Percentiles rank a stretch among this genome's conserved stretches.
phyloP scores from a whole-genome alignment of 2,888 invertebrate genomes.

The Itoplectis maculator region DNA sequence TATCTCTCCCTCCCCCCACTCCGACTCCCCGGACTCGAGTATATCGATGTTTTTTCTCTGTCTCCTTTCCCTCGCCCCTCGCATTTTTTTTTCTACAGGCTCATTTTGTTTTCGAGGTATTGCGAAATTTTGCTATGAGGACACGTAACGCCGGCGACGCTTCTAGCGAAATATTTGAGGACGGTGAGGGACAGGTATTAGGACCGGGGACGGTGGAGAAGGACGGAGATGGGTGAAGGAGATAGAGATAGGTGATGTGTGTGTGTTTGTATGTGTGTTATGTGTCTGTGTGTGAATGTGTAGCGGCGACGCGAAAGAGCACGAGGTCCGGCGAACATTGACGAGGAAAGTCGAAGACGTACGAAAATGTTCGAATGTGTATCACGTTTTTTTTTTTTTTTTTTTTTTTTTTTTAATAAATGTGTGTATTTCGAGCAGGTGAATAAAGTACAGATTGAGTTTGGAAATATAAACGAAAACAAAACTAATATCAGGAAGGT shows the following conservation, averaged over 20 bases:
- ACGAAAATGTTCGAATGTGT: neutral
- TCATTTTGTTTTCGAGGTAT: neutral
- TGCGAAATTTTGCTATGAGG: constrained; percentile 5
- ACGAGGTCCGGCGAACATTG: constrained; percentile 1
- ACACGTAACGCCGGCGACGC: constrained; percentile 31
- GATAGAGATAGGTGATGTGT: neutral
- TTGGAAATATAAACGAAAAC: no score
- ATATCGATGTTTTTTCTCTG: constrained; percentile 16
- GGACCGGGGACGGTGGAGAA: neutral
- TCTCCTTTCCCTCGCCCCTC: neutral
- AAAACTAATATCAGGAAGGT: no score
- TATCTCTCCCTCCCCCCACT: constrained; percentile 10
- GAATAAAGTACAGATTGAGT: no score
- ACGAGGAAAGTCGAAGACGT: neutral
- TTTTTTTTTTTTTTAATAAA: no score
- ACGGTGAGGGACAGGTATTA: neutral
- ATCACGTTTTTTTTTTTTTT: no score
- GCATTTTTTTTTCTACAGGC: neutral
- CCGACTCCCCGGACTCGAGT: neutral
- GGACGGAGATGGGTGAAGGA: constrained; percentile 9
- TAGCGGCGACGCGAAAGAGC: constrained; percentile 15
- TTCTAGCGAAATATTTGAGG: constrained; percentile 51
- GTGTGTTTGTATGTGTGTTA: no score
- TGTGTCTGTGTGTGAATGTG: neutral
- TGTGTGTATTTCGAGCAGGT: no score